These are phyloP conservation scores for Chloropsis cyanopogon DNA, from an alignment of 2,113 vertebrate genomes.

Conservation along the genomic window DNA sequence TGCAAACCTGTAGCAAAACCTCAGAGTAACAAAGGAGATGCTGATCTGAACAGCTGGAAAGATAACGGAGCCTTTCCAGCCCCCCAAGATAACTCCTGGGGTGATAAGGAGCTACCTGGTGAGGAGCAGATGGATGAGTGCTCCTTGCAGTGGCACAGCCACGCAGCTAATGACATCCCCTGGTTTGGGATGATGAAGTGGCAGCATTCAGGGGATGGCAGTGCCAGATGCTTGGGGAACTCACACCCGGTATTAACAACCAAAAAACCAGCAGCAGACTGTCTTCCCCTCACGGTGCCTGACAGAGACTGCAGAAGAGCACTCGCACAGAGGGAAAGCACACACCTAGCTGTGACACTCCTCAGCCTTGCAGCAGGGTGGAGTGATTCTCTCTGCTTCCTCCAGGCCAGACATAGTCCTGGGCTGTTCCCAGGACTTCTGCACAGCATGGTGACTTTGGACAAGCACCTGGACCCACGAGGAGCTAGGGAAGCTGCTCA, in stretches of 20 bases:
- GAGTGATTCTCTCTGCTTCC: background rate
- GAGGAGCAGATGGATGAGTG: background rate
- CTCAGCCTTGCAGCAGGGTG: background rate
- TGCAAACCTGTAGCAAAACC: background rate
- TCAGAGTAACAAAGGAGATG: background rate
- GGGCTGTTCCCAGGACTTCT: background rate
- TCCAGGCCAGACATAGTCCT: fast-evolving
- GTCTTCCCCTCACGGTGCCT: background rate
- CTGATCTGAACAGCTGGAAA: background rate
- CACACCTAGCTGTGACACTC: background rate
- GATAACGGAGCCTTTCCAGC: background rate
- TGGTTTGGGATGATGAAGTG: slow-evolving; percentile 11
- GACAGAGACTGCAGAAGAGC: background rate
- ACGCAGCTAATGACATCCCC: background rate
- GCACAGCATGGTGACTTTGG: background rate
- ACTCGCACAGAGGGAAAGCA: background rate
- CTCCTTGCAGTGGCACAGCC: background rate
- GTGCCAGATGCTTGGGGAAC: background rate
- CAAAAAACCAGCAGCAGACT: background rate
- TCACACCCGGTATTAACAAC: background rate
- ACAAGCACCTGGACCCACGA: background rate
- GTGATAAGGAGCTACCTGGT: background rate
- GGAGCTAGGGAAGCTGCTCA: background rate
- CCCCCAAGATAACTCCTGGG: background rate
- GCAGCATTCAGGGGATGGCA: background rate